Base-by-base conservation (phyloP, 2,888 invertebrate species). In the Phlogophora meticulosa region DNA sequence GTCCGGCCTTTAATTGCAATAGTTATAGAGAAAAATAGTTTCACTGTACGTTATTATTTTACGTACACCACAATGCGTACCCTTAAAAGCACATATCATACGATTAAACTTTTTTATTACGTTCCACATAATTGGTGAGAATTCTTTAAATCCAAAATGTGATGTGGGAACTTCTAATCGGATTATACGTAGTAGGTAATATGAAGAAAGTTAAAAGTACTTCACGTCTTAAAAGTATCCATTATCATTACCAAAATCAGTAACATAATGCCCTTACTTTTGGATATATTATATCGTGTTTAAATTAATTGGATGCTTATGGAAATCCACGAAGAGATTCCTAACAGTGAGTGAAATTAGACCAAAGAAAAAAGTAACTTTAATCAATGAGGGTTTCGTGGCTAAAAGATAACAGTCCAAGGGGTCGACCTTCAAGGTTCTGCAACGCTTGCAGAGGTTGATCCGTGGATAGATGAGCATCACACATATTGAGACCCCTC, bases 141-240 rank as follows among this genome's bases (percentile, higher is more conserved):
- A 52, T 36, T 24, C 17, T 59, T 32, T 1, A 46, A 75, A 69
- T 22, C 13, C 38, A 42, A 56, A 2, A 32, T 51, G 28, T 58
- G 24, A 46, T 11, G 49, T 62, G 43, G 52, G 36, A 64, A 46
- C 9, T 43, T 45, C 0, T 59, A 81, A 78, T 74, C 66, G 63
- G 78, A 80, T 77, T 77, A 78, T 24, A 28, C n/a, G n/a, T n/a
- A n/a, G n/a, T n/a, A n/a, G n/a, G 32, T 24, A 45, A 34, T 38
- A 15, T 13, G 38, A 7, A 22, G 34, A 22, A 20, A 49, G 22
- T 15, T 1, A 11, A 24, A 15, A 17, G 20, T 40, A 32, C n/a
- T 36, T 36, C 15, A 61, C 28, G 10, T 10, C 13, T 49, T 13
- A 10, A 17, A 42, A 13, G 13, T 40, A n/a, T 32, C 11, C 3